phyloP scores from a whole-genome alignment of 1,140 invertebrate species.

The Fopius arisanus region DNA sequence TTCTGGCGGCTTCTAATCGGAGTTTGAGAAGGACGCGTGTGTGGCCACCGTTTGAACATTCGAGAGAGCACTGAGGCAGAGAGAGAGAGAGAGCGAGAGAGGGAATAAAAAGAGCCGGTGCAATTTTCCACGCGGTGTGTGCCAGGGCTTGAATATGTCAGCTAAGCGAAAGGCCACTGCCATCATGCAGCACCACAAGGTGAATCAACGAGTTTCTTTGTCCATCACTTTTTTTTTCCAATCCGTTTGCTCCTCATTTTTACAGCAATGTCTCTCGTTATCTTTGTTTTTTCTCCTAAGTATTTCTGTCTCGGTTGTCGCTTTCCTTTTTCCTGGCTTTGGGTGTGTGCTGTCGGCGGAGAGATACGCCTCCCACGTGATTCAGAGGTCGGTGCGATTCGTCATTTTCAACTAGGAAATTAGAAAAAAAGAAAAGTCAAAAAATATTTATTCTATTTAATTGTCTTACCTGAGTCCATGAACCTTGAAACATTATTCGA shows the following conservation, averaged over 20 bases:
- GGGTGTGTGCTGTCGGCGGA: not conserved
- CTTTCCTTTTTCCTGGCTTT: not conserved
- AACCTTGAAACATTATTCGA: not conserved
- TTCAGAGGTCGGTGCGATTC: not conserved
- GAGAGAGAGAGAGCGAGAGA: not conserved
- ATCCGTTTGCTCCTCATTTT: constrained; percentile 33
- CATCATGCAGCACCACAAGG: constrained; percentile 71
- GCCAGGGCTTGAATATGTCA: constrained; percentile 63
- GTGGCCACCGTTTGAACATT: not conserved
- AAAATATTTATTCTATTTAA: not conserved
- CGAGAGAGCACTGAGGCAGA: not conserved
- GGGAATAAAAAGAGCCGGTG: constrained; percentile 2
- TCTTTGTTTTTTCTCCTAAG: not conserved
- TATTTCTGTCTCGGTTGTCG: not conserved
- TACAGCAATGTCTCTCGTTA: not conserved
- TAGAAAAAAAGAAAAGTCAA: too few relatives aligned
- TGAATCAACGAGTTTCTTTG: constrained; percentile 51
- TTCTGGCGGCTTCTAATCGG: not conserved
- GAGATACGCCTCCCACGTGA: not conserved
- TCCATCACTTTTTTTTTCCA: constrained; percentile 24
- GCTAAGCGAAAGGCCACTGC: constrained; percentile 70
- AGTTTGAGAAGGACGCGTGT: not conserved
- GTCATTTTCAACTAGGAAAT: too few relatives aligned
- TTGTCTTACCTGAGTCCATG: not conserved
- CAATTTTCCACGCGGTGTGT: constrained; percentile 32